Evolutionary conservation across 2,113 vertebrate species (phyloP), one percentile per base, ranked within the genome.

Genomic region (Cyprinus carpio): DNA sequence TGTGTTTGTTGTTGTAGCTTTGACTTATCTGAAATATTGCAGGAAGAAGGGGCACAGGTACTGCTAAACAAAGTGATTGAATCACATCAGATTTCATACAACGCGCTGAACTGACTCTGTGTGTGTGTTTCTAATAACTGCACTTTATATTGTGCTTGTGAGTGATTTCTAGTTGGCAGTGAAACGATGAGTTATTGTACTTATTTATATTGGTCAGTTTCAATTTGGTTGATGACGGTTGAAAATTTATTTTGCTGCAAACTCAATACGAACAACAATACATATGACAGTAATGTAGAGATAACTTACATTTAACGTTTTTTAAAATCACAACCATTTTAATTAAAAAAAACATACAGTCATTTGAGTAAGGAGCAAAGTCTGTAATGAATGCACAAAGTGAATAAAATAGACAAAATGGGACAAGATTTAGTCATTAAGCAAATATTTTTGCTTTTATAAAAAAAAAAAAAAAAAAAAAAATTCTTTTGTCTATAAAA

Each of bases 21-120:
- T 81, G 80, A 81, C 69, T 81, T 10, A 31, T 81, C 64, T 69
- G 69, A 51, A 81, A 81, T 81, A 81, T 69, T 67, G 80, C 80
- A 81, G 62, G 62, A 69, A 51, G 69, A 62, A 81, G 46, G 40
- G n/a, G 1, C 12, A 1, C 8, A 27, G 25, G 69, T 69, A 23
- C 80, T 81, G 80, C 69, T 81, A 81, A 81, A 69, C 60, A 69
- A 81, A 81, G 40, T 81, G 80, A 69, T 69, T 31, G 4, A 1
- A 79, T 78, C 76, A 37, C 29, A n/a, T 37, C 67, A 37, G 31
- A 58, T 60, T 3, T 37, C 29, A 78, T 37, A 71, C 67, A 71
- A 60, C 29, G 16, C 25, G 20, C 49, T 34, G 16, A 76, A 54
- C 8, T 0, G 25, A 58, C 54, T 29, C 23, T 34, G 71, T 74